Conservation (phyloP, 2,888 invertebrate genomes). For the Elysia crispata region DNA sequence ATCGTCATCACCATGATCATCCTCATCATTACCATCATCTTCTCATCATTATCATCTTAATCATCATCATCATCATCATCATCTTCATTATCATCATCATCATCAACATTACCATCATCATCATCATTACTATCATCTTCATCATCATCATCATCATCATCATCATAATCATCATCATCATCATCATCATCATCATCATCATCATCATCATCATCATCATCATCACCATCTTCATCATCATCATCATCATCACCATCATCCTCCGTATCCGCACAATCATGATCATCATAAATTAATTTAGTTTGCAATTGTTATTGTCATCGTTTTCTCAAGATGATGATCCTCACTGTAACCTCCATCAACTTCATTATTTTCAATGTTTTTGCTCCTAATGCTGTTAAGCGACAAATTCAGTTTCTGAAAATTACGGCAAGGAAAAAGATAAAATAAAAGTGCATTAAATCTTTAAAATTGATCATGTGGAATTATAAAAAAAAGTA, state of each 20-base stretch:
- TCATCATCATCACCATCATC: slow-evolving; percentile 16
- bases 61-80: too few species aligned
- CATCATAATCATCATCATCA: neutral
- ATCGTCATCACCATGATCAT: slow-evolving; percentile 21
- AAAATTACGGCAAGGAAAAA: too few species aligned
- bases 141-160: neutral
- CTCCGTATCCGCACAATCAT: neutral
- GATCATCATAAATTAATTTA: neutral
- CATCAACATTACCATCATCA: slow-evolving; percentile 21
- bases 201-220: slow-evolving; percentile 20
- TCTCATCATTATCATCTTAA: neutral
- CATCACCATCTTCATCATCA: slow-evolving; percentile 6
- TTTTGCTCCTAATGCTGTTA: too few species aligned
- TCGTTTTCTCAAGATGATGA: too few species aligned
- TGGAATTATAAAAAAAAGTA: too few species aligned
- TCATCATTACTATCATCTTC: slow-evolving; percentile 22
- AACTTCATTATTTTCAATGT: too few species aligned
- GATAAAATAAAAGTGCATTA: too few species aligned
- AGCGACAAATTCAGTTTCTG: too few species aligned
- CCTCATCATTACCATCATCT: neutral
- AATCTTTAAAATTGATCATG: too few species aligned
- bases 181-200: neutral
- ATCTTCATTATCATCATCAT: slow-evolving; percentile 25
- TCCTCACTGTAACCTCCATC: too few species aligned
- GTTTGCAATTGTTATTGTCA: too few species aligned